Evolutionary conservation across 1,140 invertebrate genomes (phyloP), one percentile per base, ranked within the genome.

Genomic region (Trichoplusia ni): DNA sequence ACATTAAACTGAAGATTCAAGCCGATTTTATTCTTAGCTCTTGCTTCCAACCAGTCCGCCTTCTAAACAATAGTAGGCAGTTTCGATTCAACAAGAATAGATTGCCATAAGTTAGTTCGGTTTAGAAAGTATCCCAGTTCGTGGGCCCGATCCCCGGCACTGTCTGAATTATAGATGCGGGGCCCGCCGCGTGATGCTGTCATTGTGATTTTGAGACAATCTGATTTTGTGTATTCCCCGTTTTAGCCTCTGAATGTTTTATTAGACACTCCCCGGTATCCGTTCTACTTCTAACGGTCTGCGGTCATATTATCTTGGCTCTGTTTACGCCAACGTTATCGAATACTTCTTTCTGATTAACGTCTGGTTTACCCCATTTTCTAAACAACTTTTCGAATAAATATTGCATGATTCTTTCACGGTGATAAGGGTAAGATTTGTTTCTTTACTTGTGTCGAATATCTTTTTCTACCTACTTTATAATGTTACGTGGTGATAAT

Each of bases 161-260:
- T 65, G 60, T 13, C 40, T 90, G 87, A 89, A 90, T 90, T 86
- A 90, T 90, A 89, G 72, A 90, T 90, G 80, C 76, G 73, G 67
- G 74, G 70, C 56, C 73, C 62, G 74, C 51, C 79, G 71, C 72
- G 78, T 75, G 74, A 79, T 70, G 47, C 73, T 70, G 80, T 80
- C 82, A 77, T 71, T 86, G 85, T 86, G 85, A 87, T 90, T 87
- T 86, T 82, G 83, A 86, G 87, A 90, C 87, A 90, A 90, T 88
- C 84, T 88, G 85, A 90, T 90, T 86, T 88, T 75, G 83, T 82
- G 83, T 88, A 81, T 84, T 82, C 82, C 77, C 81, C 87, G 82
- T 86, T 88, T 88, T 85, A 73, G 79, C 61, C 67, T 54, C 49
- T 90, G 87, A 90, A 90, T 90, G 61, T 84, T 90, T 90, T 86